Conservation (phyloP, 2,113 vertebrate genomes). For the Oxygymnocypris stewartii region DNA sequence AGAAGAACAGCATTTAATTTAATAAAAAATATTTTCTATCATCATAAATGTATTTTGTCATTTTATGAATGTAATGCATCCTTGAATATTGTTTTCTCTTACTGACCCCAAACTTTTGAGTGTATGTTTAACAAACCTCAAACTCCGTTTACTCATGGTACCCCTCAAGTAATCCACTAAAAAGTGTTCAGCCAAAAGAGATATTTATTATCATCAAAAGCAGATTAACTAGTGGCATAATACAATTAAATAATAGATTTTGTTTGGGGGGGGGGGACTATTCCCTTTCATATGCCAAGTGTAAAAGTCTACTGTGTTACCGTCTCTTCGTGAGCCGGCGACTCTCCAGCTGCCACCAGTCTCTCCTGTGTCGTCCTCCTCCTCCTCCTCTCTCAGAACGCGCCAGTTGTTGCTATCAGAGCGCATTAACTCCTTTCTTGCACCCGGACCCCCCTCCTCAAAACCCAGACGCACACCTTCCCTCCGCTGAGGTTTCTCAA, state of each 20-base stretch:
- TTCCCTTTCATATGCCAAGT: neutral
- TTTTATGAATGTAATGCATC: neutral
- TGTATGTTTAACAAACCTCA: too few relatives aligned
- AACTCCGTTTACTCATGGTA: too few relatives aligned
- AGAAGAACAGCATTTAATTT: too few relatives aligned
- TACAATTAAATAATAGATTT: too few relatives aligned
- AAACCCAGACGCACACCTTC: constrained; percentile 85
- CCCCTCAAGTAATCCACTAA: too few relatives aligned
- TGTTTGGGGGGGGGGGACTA: neutral
- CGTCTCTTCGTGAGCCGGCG: constrained; percentile 77
- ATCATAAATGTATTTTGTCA: neutral
- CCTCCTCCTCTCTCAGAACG: constrained; percentile 85
- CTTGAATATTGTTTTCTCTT: neutral
- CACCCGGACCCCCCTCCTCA: constrained; percentile 75
- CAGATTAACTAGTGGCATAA: too few relatives aligned
- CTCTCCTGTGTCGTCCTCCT: constrained; percentile 79
- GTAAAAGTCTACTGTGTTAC: constrained; percentile 51
- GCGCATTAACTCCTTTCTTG: constrained; percentile 85
- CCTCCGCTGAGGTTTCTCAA: constrained; percentile 85
- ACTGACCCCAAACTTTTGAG: too few relatives aligned
- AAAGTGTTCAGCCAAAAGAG: too few relatives aligned
- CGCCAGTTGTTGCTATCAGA: constrained; percentile 94
- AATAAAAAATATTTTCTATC: too few relatives aligned
- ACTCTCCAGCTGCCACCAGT: constrained; percentile 79
- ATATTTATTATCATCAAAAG: too few relatives aligned